Evolutionary conservation across 1,140 invertebrate genomes (phyloP).

Genomic region (Drosophila sucinea): DNA sequence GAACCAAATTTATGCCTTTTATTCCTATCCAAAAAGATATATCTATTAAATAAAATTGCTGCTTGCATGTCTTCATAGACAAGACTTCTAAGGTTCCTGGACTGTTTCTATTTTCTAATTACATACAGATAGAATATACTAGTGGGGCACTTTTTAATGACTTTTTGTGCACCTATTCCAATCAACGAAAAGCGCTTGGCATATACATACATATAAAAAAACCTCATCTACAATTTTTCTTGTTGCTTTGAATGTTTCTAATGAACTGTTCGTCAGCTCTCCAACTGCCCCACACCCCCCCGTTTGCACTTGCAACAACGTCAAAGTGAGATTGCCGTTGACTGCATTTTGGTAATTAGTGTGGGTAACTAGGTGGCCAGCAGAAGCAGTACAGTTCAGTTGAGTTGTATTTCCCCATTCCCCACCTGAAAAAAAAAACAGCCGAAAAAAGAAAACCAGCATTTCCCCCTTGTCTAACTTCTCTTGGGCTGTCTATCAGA

Average conservation of each 20-base stretch:
- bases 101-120: neutral
- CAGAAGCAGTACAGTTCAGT: constrained; percentile 24
- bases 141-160: constrained; percentile 7
- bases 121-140: neutral
- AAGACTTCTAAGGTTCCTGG: neutral
- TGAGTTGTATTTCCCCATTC: no score
- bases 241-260: constrained; percentile 35
- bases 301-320: constrained; percentile 41
- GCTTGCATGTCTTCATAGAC: neutral
- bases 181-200: constrained; percentile 11
- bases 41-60: neutral
- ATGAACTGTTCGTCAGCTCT: constrained; percentile 40
- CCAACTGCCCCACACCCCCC: neutral
- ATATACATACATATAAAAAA: neutral
- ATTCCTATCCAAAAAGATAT: neutral
- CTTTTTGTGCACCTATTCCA: constrained; percentile 16
- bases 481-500: constrained; percentile 47
- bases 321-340: constrained; percentile 39
- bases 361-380: constrained; percentile 58
- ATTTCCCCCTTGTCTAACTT: neutral
- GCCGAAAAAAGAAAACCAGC: neutral
- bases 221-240: constrained; percentile 16
- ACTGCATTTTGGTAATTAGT: constrained; percentile 59
- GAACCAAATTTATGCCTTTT: no score
- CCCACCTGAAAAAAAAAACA: neutral